Evolutionary conservation across 35 echinoderm and acorn worm genomes (phyloP), one percentile per base, ranked within the genome.

Genomic region (Diadema setosum): DNA sequence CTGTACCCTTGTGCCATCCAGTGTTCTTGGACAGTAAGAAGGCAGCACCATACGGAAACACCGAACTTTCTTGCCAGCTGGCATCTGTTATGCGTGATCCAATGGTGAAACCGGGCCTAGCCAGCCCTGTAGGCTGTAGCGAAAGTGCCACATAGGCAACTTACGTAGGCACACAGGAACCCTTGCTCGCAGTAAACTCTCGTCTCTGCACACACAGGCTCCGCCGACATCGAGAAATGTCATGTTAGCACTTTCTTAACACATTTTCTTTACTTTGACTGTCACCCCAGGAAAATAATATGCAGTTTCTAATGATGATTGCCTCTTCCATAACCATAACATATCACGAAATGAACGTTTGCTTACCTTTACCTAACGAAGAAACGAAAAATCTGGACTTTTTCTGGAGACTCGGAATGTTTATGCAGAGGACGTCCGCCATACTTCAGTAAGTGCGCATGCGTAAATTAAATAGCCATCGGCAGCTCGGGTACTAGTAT

Each of bases 91-190:
- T 41, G 40, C 37, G 23, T 21, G 39, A 36, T 78, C 73, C 73
- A 78, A 78, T 78, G 12, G 73, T 21, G 73, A 78, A 9, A 41
- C 35, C 73, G 24, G 33, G 35, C 73, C 73, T 18, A 39, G 33
- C 69, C 33, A 36, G n/a, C n/a, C n/a, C n/a, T n/a, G n/a, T n/a
- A n/a, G 35, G 37, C 27, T 67, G 73, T 41, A 78, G 73, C 73
- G 73, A 78, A 78, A 78, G 73, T 78, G 73, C 73, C 73, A 78
- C 73, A 78, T 78, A 78, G 73, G 73, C 73, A 78, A 78, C 39
- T 78, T 78, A 78, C 73, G 73, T 78, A 78, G 73, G 73, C 73
- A 78, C 39, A 41, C 73, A 44, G 37, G 63, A 26, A 26, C 63
- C 63, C 63, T 67, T 67, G 37, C 63, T n/a, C n/a, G n/a, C 63